phyloP scores from a whole-genome alignment of 2,113 vertebrate species.

The Harpagus bidentatus region DNA sequence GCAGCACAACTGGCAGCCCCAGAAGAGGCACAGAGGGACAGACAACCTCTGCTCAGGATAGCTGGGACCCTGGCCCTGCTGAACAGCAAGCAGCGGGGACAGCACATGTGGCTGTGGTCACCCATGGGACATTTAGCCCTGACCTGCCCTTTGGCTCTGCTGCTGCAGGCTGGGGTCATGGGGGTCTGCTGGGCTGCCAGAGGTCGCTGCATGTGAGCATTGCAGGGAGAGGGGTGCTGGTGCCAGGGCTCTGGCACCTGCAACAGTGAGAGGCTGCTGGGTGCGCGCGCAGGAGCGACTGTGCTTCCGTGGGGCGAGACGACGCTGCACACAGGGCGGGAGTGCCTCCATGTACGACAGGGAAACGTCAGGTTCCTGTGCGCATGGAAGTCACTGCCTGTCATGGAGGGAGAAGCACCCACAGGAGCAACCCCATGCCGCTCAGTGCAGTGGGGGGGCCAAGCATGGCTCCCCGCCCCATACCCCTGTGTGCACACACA shows the following conservation, averaged over 20 bases:
- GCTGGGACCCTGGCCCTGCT: neutral
- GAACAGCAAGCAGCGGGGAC: neutral
- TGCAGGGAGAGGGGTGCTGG: neutral
- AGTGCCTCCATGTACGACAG: neutral
- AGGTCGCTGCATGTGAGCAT: rapidly evolving
- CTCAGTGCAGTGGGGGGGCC: neutral
- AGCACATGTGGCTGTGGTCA: neutral
- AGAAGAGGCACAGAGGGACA: neutral
- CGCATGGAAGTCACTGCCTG: too few species aligned
- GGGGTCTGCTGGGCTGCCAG: neutral
- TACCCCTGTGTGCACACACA: neutral
- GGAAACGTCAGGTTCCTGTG: neutral
- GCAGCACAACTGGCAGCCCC: neutral
- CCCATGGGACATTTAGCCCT: neutral
- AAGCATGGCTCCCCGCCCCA: neutral
- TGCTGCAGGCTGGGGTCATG: too few species aligned
- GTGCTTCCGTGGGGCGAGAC: rapidly evolving
- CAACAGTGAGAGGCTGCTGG: neutral
- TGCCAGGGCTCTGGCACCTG: neutral
- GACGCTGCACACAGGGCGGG: neutral
- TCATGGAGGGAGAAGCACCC: neutral
- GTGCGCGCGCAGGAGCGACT: rapidly evolving
- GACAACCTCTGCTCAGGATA: neutral
- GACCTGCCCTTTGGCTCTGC: neutral
- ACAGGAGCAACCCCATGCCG: neutral